phyloP scores from a whole-genome alignment of 2,113 vertebrate genomes.

The Nyctibius bracteatus region DNA sequence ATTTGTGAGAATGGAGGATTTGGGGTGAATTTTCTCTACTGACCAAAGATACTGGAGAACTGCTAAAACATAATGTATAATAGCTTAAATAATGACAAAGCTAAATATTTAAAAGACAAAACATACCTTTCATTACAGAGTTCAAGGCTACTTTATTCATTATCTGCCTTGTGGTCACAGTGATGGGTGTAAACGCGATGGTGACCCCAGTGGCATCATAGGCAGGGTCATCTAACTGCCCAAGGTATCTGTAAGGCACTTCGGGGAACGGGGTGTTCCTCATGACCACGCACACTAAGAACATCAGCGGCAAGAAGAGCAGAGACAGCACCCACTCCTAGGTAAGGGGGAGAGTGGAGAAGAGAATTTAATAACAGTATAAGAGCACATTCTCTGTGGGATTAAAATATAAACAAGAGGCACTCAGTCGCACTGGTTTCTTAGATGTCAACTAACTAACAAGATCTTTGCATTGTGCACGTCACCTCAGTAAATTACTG shows the following conservation, averaged over 20 bases:
- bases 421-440: accelerated
- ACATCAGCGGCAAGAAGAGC: neutral
- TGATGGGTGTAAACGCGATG: constrained; percentile 42
- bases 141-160: constrained; percentile 55
- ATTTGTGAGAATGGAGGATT: neutral
- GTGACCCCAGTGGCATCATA: constrained; percentile 13
- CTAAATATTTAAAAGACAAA: neutral
- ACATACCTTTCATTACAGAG: constrained; percentile 50
- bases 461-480: accelerated
- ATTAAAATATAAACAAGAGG: neutral
- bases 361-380: neutral
- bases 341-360: neutral
- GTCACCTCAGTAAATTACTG: neutral
- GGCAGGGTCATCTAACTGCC: constrained; percentile 27
- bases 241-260: neutral
- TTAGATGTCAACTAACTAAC: accelerated
- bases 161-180: constrained; percentile 26
- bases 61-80: accelerated
- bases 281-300: accelerated
- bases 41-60: neutral
- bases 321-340: constrained; percentile 67
- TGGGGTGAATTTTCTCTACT: neutral
- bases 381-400: accelerated
- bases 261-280: accelerated
- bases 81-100: neutral